Percentiles rank a stretch among this genome's conserved stretches.
Conservation (phyloP, 2,797 vertebrate genomes). For the Choloepus didactylus region DNA sequence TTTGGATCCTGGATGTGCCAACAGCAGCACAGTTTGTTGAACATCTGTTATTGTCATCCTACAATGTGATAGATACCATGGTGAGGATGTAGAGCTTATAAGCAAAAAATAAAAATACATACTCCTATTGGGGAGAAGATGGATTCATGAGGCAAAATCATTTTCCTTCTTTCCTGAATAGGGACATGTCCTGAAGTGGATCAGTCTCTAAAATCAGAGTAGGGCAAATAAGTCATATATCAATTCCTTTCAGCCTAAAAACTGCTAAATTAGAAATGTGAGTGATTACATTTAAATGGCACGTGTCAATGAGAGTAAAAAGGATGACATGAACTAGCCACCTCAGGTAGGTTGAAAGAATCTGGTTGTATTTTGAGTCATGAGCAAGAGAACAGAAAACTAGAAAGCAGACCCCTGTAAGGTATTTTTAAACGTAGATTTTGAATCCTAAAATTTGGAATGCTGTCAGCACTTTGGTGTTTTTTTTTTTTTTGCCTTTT, state of each 20-base stretch:
- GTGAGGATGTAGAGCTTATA: not conserved
- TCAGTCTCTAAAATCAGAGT: not conserved
- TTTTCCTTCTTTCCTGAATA: not conserved
- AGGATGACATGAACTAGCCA: not conserved
- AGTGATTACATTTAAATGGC: not conserved
- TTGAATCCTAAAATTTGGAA: not conserved
- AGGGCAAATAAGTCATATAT: not conserved
- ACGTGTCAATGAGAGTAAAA: not conserved
- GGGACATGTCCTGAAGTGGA: too few species aligned
- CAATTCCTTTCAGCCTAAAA: not conserved
- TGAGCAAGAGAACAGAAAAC: constrained; percentile 17
- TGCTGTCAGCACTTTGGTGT: not conserved
- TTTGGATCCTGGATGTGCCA: constrained; percentile 22
- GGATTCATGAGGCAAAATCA: not conserved
- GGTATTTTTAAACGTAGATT: not conserved
- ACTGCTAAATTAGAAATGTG: not conserved
- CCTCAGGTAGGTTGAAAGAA: not conserved
- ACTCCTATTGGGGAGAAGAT: not conserved
- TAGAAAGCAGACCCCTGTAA: not conserved
- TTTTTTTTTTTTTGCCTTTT: not conserved
- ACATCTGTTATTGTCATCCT: constrained; percentile 28
- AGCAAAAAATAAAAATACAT: not conserved
- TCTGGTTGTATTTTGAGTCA: not conserved
- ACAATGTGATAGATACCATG: not conserved
- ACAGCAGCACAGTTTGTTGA: constrained; percentile 21